These are phyloP conservation scores for Atrichornis clamosus DNA, from an alignment of 2,113 vertebrate species.

Conservation along the genomic window DNA sequence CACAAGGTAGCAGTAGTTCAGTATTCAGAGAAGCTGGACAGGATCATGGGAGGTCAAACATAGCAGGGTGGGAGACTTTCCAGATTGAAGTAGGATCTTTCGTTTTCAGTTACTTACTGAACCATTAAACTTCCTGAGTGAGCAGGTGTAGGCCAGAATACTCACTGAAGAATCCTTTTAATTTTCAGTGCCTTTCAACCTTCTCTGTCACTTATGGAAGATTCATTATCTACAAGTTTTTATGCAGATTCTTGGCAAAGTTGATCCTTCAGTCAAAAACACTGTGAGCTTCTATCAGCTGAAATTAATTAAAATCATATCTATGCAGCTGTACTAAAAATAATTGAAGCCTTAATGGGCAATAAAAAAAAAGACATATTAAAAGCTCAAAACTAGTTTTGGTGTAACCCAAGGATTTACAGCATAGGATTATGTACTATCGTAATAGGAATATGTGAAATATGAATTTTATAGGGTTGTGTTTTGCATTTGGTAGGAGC, in stretches of 20 bases:
- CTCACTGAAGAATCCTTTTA: background rate
- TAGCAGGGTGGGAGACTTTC: background rate
- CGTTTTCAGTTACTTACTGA: background rate
- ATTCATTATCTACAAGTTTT: background rate
- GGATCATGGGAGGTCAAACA: background rate
- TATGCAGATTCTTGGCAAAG: background rate
- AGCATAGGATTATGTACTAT: background rate
- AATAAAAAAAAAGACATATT: conserved; percentile 34
- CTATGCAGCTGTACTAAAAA: conserved; percentile 55
- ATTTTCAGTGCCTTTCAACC: background rate
- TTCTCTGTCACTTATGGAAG: background rate
- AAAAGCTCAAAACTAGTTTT: conserved; percentile 47
- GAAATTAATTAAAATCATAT: conserved; percentile 43
- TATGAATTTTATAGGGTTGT: background rate
- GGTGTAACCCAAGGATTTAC: conserved; percentile 25
- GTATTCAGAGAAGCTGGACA: background rate
- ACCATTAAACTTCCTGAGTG: background rate
- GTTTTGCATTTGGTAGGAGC: background rate
- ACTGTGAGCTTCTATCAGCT: background rate
- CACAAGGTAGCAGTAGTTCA: no score
- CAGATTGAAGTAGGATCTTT: background rate
- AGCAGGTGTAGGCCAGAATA: background rate
- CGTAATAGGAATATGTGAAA: background rate
- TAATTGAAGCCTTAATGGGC: conserved; percentile 58
- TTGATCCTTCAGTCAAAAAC: conserved; percentile 46